phyloP scores from a whole-genome alignment of 1,140 invertebrate species.

The Aphaenogaster floridana region DNA sequence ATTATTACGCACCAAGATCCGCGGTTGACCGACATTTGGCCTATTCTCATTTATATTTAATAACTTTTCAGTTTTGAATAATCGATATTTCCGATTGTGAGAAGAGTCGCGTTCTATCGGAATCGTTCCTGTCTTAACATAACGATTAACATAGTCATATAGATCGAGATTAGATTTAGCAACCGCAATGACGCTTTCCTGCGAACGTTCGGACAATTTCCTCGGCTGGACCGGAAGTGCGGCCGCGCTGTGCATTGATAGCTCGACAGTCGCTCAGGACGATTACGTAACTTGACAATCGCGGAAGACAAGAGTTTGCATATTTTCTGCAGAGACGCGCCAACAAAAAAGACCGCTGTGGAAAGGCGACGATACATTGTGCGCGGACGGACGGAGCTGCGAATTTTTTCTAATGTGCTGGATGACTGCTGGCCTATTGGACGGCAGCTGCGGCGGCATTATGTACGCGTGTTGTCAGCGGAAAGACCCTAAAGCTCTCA shows the following conservation, averaged over 20 bases:
- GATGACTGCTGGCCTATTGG: slow-evolving; percentile 95
- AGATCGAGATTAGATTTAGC: slow-evolving; percentile 17
- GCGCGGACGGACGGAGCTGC: slow-evolving; percentile 92
- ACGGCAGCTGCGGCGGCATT: slow-evolving; percentile 94
- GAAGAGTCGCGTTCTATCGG: neutral
- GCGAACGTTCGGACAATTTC: neutral
- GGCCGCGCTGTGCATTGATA: neutral
- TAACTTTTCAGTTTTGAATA: neutral
- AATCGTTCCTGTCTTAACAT: too few relatives aligned
- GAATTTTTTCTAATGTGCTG: slow-evolving; percentile 97
- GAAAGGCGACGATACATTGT: slow-evolving; percentile 88
- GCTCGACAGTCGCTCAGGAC: slow-evolving; percentile 4
- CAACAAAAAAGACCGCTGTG: slow-evolving; percentile 85
- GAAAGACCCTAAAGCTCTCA: slow-evolving; percentile 89
- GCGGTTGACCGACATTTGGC: too few relatives aligned
- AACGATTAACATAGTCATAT: too few relatives aligned
- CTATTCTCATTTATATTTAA: too few relatives aligned
- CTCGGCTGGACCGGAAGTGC: slow-evolving; percentile 4
- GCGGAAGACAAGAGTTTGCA: slow-evolving; percentile 71
- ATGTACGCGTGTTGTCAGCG: slow-evolving; percentile 96
- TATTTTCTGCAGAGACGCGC: slow-evolving; percentile 85
- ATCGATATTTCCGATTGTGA: neutral
- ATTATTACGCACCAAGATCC: too few relatives aligned
- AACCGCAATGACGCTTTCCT: neutral
- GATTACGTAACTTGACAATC: slow-evolving; percentile 45